These are phyloP conservation scores for Dascyllus trimaculatus DNA, from an alignment of 2,113 vertebrate genomes.

Conservation along the genomic window DNA sequence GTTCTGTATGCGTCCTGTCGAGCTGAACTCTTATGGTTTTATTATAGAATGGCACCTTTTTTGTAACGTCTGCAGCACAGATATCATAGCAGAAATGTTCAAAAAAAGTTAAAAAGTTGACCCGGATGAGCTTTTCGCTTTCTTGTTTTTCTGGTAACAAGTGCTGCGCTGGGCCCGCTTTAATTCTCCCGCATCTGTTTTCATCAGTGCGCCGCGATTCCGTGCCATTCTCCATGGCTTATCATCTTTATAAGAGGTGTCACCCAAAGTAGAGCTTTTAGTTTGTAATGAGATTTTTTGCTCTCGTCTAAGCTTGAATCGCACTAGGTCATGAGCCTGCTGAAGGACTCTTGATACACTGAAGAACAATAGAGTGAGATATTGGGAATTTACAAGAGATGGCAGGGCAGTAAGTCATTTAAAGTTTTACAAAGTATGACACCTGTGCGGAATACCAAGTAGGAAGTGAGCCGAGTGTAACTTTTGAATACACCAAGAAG, in stretches of 20 bases:
- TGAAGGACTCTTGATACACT: constrained; percentile 73
- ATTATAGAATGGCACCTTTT: constrained; percentile 17
- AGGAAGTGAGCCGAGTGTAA: constrained; percentile 38
- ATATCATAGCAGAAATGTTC: constrained; percentile 26
- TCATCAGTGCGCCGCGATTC: constrained; percentile 45
- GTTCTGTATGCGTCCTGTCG: constrained; percentile 38
- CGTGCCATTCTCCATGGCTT: constrained; percentile 58
- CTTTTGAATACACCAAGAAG: constrained; percentile 25
- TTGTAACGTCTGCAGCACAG: constrained; percentile 6
- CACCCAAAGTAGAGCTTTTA: constrained; percentile 70
- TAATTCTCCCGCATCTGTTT: constrained; percentile 58
- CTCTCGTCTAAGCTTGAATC: constrained; percentile 55
- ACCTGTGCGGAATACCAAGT: constrained; percentile 75
- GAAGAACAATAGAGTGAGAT: constrained; percentile 79
- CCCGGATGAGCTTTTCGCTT: constrained; percentile 9
- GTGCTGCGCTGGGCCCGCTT: constrained; percentile 1
- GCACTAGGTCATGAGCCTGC: constrained; percentile 61
- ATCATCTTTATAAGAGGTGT: constrained; percentile 74
- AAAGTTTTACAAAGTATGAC: constrained; percentile 80
- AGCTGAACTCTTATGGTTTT: constrained; percentile 47
- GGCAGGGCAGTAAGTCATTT: constrained; percentile 77
- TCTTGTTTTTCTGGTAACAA: constrained; percentile 37
- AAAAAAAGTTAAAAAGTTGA: not conserved
- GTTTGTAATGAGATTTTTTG: constrained; percentile 79
- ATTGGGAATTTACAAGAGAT: constrained; percentile 76